Base-by-base conservation (phyloP, 2,113 vertebrate species). In the Callipepla californica region DNA sequence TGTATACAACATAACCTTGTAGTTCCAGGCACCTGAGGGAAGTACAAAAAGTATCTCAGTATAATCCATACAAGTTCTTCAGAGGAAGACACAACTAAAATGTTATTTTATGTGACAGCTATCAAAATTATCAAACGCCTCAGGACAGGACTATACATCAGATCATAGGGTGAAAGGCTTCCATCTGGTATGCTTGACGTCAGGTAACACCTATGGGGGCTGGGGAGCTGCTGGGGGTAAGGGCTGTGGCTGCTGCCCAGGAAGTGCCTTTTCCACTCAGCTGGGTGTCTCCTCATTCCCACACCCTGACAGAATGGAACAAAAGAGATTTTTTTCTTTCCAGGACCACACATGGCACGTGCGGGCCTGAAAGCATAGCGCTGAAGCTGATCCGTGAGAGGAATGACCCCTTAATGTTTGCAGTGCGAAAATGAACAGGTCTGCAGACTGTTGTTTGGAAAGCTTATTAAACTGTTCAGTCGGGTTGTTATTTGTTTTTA, bases 261-360 rank as follows among this genome's bases (percentile, higher is more conserved):
- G 96, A 95, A 96, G 92, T 70, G 68, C 90, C 69, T 85, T 96
- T 96, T 95, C 95, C 93, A 86, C 68, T 78, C 55, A 57, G 47
- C 85, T 95, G 95, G 96, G 95, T 86, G 96, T 90, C 95, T 95
- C 96, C 90, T 61, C 73, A 83, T 93, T 96, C 92, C 96, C 85
- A 96, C 85, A 85, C 72, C 51, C 57, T 90, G 90, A 96, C 90
- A 80, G 85, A 94, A 96, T 94, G 96, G 96, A 94, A 96, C 90
- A 94, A 95, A 78, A 96, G 67, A 88, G 88, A n/a, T 82, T 94
- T 91, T 93, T 94, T 94, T 87, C 90, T 90, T 95, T 88, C 90
- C 95, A 88, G 85, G 65, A 86, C 83, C 76, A 83, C 3, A 1
- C 55, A 48, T 17, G 3, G 87, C 92, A 96, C 92, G 93, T 95